Evolutionary conservation across 2,113 vertebrate species (phyloP), one percentile per base, ranked within the genome.

Genomic region (Lanius ludovicianus): DNA sequence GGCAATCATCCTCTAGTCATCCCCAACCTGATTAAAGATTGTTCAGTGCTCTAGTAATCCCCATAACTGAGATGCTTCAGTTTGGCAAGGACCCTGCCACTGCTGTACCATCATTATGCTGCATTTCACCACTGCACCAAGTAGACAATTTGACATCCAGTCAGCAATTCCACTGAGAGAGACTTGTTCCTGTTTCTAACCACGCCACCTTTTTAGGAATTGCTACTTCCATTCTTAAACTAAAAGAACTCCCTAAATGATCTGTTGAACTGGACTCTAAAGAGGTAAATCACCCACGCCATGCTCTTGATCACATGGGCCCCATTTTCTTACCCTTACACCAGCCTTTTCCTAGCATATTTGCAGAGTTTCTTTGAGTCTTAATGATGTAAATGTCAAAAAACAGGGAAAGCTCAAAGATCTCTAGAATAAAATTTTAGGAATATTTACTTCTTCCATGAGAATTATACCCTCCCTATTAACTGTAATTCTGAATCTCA

Each of bases 11-110:
- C 15, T 77, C 19, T 37, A 56, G 49, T 59, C 52, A 86, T 25
- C 10, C 27, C 30, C 47, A 83, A 11, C 6, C 1, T 53, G 55
- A 64, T 35, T 39, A 50, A 55, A 89, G 53, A 15, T 52, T 67
- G n/a, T 71, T 64, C 28, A 56, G 35, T 12, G 41, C 47, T 50
- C 9, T 2, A 39, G 21, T 7, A 9, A n/a, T 22, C 25, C 44
- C 23, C 56, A 41, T 37, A 76, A 7, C 30, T 37, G 65, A 52
- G 56, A 18, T 14, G 69, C 6, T 71, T 60, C 39, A 56, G 47
- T 35, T 62, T 46, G 74, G n/a, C 4, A 2, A 0, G 0, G 25
- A 50, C 33, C 20, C 10, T 3, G 22, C 37, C 57, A 35, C 3
- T 76, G 35, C 35, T 82, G 24, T 11, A 15, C 31, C 33, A 46